Conservation (phyloP, 2,888 invertebrate genomes). For the Spialia ferax region DNA sequence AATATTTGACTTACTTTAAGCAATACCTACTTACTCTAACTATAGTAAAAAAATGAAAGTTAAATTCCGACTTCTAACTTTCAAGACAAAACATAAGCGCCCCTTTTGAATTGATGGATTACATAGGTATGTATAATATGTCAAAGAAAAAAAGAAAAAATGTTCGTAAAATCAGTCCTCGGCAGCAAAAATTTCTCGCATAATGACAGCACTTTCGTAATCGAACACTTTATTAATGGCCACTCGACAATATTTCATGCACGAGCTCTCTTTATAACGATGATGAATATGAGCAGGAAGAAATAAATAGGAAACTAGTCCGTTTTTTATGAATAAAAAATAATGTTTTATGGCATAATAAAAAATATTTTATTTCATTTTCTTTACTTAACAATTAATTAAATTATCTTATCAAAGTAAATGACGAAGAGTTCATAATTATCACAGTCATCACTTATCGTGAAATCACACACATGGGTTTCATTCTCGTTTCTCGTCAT, state of each 20-base stretch:
- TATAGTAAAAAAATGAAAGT: too few species aligned
- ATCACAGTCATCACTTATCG: slow-evolving; percentile 60
- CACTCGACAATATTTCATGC: slow-evolving; percentile 60
- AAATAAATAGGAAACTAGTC: slow-evolving; percentile 24
- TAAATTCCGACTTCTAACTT: too few species aligned
- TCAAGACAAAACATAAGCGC: too few species aligned
- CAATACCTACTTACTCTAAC: too few species aligned
- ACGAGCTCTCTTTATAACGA: slow-evolving; percentile 59
- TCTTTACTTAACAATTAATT: slow-evolving; percentile 23
- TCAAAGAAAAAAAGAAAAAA: neutral
- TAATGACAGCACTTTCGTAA: slow-evolving; percentile 11
- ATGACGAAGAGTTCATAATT: slow-evolving; percentile 42
- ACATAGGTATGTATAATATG: too few species aligned
- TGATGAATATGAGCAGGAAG: slow-evolving; percentile 67
- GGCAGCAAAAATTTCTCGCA: slow-evolving; percentile 27
- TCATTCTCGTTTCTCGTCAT: slow-evolving; percentile 33
- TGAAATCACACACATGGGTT: neutral
- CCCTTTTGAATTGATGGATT: too few species aligned
- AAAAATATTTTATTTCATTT: slow-evolving; percentile 34
- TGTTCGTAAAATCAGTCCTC: slow-evolving; percentile 12
- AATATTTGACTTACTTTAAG: too few species aligned
- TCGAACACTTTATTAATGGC: slow-evolving; percentile 42
- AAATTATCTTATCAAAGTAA: slow-evolving; percentile 24
- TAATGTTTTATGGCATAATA: slow-evolving; percentile 21
- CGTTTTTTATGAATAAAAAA: slow-evolving; percentile 21